Percentiles rank a stretch among this genome's conserved stretches.
Evolutionary conservation across 2,113 vertebrate species (phyloP).

Genomic region (Bubalus kerabau): DNA sequence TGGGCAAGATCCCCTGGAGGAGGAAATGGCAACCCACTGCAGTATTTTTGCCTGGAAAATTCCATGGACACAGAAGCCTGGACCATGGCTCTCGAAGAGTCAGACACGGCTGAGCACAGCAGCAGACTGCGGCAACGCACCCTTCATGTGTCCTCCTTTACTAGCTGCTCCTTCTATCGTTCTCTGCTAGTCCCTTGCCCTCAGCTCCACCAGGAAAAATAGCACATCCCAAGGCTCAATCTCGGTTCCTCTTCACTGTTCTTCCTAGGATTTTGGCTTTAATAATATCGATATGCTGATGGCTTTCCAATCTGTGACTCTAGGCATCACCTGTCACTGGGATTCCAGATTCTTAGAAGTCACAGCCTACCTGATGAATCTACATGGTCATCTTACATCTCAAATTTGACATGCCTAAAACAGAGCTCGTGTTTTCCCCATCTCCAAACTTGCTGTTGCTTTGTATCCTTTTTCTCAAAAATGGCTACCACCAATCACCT

Average conservation of each 20-base stretch:
- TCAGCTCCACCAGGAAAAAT: background rate
- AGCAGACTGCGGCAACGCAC: background rate
- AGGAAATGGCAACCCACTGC: background rate
- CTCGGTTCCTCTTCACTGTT: background rate
- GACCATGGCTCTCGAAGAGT: background rate
- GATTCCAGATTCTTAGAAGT: background rate
- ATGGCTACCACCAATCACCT: background rate
- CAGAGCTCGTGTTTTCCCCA: background rate
- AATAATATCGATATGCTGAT: background rate
- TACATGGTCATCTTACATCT: background rate
- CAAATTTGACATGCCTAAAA: background rate
- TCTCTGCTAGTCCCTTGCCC: background rate
- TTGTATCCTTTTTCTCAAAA: background rate
- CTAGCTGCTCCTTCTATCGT: background rate
- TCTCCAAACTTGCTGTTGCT: background rate
- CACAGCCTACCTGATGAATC: background rate
- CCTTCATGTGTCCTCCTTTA: background rate
- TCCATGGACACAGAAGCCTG: background rate
- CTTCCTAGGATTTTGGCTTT: background rate
- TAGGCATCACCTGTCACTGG: background rate
- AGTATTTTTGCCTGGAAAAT: background rate
- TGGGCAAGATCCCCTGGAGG: background rate
- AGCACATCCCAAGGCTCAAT: background rate
- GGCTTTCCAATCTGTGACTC: background rate
- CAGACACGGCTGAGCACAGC: background rate